These are phyloP conservation scores for Gadus chalcogrammus DNA, from an alignment of 2,113 vertebrate species.

Conservation along the genomic window DNA sequence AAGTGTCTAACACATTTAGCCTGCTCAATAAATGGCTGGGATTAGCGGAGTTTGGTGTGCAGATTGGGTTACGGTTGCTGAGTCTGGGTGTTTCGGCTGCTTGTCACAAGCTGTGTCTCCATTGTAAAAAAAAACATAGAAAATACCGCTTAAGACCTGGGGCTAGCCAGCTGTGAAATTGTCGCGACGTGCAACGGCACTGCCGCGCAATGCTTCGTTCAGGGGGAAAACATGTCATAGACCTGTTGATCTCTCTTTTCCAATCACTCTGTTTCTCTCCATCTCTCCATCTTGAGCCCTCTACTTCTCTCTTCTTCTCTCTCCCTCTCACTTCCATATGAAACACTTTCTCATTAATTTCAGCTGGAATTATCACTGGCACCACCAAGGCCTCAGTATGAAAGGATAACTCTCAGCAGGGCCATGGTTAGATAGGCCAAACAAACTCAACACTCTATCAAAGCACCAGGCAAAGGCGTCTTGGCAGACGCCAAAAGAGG, in stretches of 20 bases:
- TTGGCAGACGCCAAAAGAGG: slow-evolving; percentile 30
- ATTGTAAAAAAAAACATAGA: slow-evolving; percentile 58
- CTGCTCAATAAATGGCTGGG: slow-evolving; percentile 47
- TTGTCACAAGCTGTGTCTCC: slow-evolving; percentile 50
- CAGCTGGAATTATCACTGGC: slow-evolving; percentile 40
- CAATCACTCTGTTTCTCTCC: slow-evolving; percentile 6
- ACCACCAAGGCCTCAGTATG: slow-evolving; percentile 25
- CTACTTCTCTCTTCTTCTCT: neutral
- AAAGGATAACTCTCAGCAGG: slow-evolving; percentile 32
- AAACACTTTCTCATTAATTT: slow-evolving; percentile 59
- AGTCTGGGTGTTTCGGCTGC: slow-evolving; percentile 48
- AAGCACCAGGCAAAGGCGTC: slow-evolving; percentile 32
- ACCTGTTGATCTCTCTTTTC: slow-evolving; percentile 27
- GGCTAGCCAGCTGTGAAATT: slow-evolving; percentile 70
- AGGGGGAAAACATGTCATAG: slow-evolving; percentile 49
- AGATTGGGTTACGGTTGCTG: slow-evolving; percentile 56
- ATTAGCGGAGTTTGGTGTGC: slow-evolving; percentile 55
- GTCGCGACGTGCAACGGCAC: slow-evolving; percentile 49
- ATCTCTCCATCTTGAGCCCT: neutral
- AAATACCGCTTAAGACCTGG: slow-evolving; percentile 58
- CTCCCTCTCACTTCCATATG: neutral
- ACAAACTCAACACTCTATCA: slow-evolving; percentile 42
- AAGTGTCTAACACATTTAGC: slow-evolving; percentile 21
- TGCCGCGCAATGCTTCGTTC: slow-evolving; percentile 48
- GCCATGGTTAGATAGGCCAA: slow-evolving; percentile 46